Evolutionary conservation across 2,888 invertebrate species (phyloP), one percentile per base, ranked within the genome.

Genomic region (Busseola fusca): DNA sequence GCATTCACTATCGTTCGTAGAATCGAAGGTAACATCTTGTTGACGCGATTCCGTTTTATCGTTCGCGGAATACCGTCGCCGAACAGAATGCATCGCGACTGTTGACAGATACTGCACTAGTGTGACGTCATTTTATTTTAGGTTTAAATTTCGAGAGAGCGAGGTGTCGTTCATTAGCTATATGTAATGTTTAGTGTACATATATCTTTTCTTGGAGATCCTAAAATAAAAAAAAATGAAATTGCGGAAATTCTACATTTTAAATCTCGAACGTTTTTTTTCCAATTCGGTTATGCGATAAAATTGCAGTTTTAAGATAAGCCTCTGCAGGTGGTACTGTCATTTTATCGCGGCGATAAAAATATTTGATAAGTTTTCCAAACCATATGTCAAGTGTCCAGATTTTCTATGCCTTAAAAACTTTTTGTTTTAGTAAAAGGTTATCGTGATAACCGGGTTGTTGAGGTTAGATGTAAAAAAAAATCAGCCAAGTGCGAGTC

Each of bases 1-100:
- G 69, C 74, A 68, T 72, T 80, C 65, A 63, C 69, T 78, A 82
- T 84, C 81, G 68, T 84, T 84, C 84, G 72, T 3, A 54, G 84
- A 84, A 84, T 76, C 74, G 72, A 70, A 63, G 76, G 66, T 76
- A 73, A 69, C 75, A 71, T 78, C 72, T 75, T 80, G 80, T 82
- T 85, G 84, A 59, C 74, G 58, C 73, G 58, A 68, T 71, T 74
- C 64, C 57, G 67, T 78, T 80, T 80, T 78, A 83, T 77, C 72
- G 57, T 82, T 80, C 84, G 69, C 71, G 73, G 86, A 79, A 85
- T 68, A 72, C 69, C 67, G 63, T 54, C 58, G 69, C 63, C 76
- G 70, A 78, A 78, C 76, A 70, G 50, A 74, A 72, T 83, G 73
- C 69, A 78, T 34, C 42, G 76, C 66, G 30, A 70, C 56, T 76